Base-by-base conservation (phyloP, 2,888 invertebrate species). In the Griposia aprilina region DNA sequence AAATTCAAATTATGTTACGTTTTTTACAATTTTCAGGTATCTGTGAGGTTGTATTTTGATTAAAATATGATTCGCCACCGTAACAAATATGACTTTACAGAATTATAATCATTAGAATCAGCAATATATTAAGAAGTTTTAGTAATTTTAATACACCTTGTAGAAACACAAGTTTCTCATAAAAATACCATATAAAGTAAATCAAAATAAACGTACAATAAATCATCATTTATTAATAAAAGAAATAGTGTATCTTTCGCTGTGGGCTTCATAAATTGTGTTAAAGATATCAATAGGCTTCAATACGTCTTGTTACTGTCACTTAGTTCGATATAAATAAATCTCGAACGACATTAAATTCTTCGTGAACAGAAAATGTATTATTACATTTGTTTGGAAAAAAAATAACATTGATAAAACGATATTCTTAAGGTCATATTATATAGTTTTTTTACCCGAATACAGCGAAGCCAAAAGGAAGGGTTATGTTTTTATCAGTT, bases 311-410 rank as follows among this genome's bases (percentile, higher is more conserved):
- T 70, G 57, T 78, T 85, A 78, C 36, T 50, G 80, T 67, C 77
- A 83, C 80, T 76, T 85, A 79, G 48, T 11, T 1, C 15, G 17
- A 5, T 52, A 73, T 26, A 79, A 79, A 84, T 84, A 87, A 87
- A 83, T 83, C 66, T 55, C 1, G 59, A 36, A n/a, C 52, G 80
- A 75, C 74, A 67, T 57, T 60, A 45, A 75, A 75, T 55, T 36
- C 60, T 74, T 73, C 75, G 45, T 67, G 62, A 26, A 62, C 72
- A 83, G 36, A 69, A 17, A 59, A 62, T 62, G 30, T 76, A 66
- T 78, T 78, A 23, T 83, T 78, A 23, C 45, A 11, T 65, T 65
- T 68, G 63, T 45, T 30, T 78, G 36, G 15, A 6, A 17, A 77
- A 26, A 15, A 78, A 65, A 78, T 45, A 69, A 83, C 23, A 52